A percentile compares a stretch with the other conserved stretches of the same genome.
phyloP scores from a whole-genome alignment of 1,140 invertebrate species.

The Ridgeia piscesae region DNA sequence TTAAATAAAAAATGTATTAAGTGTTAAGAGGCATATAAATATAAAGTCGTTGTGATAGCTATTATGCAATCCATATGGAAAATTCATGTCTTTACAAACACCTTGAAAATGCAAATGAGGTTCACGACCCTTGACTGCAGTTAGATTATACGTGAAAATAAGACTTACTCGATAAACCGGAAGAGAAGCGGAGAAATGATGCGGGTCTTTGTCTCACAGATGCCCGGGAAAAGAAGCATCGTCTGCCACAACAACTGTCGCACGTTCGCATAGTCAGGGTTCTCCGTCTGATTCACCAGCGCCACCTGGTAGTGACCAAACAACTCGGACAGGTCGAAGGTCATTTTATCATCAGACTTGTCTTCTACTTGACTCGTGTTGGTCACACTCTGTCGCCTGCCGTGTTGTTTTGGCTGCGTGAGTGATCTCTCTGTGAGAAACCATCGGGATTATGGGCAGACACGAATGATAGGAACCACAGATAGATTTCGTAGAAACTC shows the following conservation, averaged over 20 bases:
- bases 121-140: too few species aligned
- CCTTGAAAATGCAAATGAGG: too few species aligned
- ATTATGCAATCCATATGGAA: too few species aligned
- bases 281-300: conserved; percentile 28
- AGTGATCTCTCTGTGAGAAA: not conserved
- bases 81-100: too few species aligned
- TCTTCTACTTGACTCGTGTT: not conserved
- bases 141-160: too few species aligned
- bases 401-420: not conserved
- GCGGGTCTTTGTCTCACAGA: conserved; percentile 76
- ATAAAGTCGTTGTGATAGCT: too few species aligned
- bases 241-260: conserved; percentile 78
- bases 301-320: not conserved
- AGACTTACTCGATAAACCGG: conserved; percentile 70
- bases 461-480: too few species aligned
- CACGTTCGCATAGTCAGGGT: conserved; percentile 72
- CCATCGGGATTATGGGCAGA: not conserved
- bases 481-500: too few species aligned
- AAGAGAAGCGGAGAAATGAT: conserved; percentile 78
- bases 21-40: too few species aligned
- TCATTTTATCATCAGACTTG: not conserved
- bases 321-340: conserved; percentile 4
- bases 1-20: too few species aligned
- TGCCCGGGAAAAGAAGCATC: conserved; percentile 71
- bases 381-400: not conserved